These are phyloP conservation scores for Zophobas morio DNA, from an alignment of 1,140 invertebrate species.

Conservation along the genomic window DNA sequence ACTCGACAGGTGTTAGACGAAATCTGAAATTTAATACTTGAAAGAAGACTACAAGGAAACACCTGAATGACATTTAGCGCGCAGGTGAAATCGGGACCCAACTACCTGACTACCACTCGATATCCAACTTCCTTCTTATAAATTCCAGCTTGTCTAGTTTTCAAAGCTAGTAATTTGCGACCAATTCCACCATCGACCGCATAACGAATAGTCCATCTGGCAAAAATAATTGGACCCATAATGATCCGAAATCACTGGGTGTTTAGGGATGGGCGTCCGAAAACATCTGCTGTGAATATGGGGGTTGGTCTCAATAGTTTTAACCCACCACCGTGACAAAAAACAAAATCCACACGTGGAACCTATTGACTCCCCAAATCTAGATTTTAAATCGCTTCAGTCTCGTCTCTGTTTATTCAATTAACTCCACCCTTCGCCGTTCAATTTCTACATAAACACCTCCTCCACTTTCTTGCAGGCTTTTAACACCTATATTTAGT, in stretches of 20 bases:
- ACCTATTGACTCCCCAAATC: no score
- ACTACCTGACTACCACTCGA: not conserved
- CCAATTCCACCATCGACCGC: not conserved
- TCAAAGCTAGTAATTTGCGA: not conserved
- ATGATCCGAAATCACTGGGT: not conserved
- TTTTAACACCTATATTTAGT: not conserved
- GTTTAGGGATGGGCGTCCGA: not conserved
- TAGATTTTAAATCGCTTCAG: no score
- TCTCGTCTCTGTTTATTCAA: not conserved
- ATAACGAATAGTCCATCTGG: not conserved
- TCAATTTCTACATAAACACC: not conserved
- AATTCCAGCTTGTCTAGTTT: no score
- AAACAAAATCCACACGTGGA: no score
- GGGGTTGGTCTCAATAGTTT: not conserved
- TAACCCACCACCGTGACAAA: not conserved
- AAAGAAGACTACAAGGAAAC: not conserved
- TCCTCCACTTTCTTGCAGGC: not conserved
- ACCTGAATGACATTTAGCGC: conserved; percentile 16
- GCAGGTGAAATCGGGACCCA: conserved; percentile 11
- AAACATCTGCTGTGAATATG: not conserved
- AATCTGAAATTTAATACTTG: conserved; percentile 21
- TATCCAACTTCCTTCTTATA: no score
- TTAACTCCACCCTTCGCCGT: not conserved
- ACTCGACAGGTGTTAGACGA: conserved; percentile 12
- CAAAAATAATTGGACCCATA: not conserved